Conservation (phyloP, 2,797 vertebrate genomes). For the Xiphorhynchus erythropygius region DNA sequence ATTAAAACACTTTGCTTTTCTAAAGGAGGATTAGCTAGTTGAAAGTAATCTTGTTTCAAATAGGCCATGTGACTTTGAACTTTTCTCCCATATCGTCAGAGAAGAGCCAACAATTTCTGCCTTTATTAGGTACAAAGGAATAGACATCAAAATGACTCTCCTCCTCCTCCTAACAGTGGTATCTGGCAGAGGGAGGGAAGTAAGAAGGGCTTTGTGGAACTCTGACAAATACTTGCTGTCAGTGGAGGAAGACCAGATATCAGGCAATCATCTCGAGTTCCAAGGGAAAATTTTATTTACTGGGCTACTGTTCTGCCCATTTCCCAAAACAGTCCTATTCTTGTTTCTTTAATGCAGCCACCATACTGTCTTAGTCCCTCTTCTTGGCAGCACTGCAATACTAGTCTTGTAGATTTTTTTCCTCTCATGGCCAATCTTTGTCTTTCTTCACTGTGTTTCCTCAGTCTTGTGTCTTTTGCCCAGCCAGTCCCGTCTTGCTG, state of each 20-base stretch:
- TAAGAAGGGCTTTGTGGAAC: neutral
- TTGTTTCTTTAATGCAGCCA: neutral
- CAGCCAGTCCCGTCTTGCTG: neutral
- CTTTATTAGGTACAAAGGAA: neutral
- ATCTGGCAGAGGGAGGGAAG: neutral
- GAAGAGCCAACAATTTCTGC: neutral
- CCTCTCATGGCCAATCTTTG: neutral
- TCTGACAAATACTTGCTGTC: neutral
- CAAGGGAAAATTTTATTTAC: constrained; percentile 2
- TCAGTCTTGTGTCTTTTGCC: neutral
- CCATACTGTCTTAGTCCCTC: neutral
- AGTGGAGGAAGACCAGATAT: constrained; percentile 4
- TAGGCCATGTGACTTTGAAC: neutral
- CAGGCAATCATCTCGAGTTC: neutral
- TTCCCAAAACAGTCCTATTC: neutral
- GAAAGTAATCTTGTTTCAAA: neutral
- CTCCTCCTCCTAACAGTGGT: neutral
- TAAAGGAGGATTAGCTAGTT: neutral
- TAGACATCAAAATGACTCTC: neutral
- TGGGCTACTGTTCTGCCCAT: neutral
- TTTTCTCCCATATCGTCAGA: neutral
- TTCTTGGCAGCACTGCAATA: constrained; percentile 1
- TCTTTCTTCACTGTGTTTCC: neutral
- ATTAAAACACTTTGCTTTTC: neutral
- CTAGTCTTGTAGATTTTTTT: neutral